A percentile compares a stretch with the other conserved stretches of the same genome.
These are phyloP conservation scores for Hippocampus comes DNA, from an alignment of 2,113 vertebrate genomes.

Conservation along the genomic window DNA sequence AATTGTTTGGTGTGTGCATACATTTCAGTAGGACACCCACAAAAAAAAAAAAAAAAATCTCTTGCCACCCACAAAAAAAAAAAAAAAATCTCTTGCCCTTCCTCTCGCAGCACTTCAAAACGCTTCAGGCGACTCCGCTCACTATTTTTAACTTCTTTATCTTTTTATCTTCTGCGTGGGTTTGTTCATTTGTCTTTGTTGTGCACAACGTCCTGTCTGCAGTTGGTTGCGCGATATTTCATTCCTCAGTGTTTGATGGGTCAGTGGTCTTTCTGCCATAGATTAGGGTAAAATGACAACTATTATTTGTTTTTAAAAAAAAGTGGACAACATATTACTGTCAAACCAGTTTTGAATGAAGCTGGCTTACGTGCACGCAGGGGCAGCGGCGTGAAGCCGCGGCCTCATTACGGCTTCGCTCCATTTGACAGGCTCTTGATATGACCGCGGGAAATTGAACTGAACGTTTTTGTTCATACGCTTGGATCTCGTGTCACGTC, in stretches of 20 bases:
- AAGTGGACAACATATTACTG: not conserved
- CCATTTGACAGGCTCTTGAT: not conserved
- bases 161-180: not conserved
- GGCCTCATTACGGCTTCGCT: not conserved
- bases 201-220: not conserved
- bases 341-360: not conserved
- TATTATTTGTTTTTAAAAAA: not conserved
- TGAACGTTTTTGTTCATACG: not conserved
- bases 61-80: not conserved
- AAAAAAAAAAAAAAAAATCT: too few relatives aligned
- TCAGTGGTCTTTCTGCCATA: not conserved
- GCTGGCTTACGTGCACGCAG: not conserved
- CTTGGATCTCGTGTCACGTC: not conserved
- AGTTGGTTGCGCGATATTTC: not conserved
- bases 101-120: not conserved
- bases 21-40: not conserved
- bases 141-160: conserved; percentile 24
- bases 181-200: not conserved
- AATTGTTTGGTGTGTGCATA: not conserved
- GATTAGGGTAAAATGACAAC: not conserved
- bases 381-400: not conserved
- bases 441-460: not conserved
- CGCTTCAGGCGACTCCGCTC: conserved; percentile 35
- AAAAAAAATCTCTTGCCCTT: not conserved
- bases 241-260: too few relatives aligned